Evolutionary conservation across 1,140 invertebrate species (phyloP).

Genomic region (Magallana ariakensis): DNA sequence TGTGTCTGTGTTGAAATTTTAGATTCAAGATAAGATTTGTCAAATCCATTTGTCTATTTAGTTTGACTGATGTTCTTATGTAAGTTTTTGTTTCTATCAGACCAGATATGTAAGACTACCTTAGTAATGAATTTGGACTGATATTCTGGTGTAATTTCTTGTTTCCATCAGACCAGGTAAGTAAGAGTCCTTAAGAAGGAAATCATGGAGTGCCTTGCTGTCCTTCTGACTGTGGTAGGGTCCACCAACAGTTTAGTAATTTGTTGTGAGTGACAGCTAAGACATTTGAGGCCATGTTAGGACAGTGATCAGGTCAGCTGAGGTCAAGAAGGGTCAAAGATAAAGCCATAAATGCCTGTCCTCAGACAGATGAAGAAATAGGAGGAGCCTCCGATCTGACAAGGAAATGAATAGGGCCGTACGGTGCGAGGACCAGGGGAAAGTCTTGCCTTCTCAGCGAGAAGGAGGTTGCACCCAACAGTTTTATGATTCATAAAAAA

Average conservation of each 20-base stretch:
- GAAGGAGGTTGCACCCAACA: not conserved
- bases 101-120: too few relatives aligned
- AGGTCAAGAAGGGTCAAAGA: constrained; percentile 4
- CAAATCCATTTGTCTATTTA: too few relatives aligned
- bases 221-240: not conserved
- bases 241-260: not conserved
- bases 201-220: too few relatives aligned
- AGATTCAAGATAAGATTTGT: too few relatives aligned
- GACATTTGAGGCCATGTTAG: not conserved
- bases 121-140: too few relatives aligned
- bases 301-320: constrained; percentile 20
- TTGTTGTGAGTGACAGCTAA: constrained; percentile 1
- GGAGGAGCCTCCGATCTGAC: not conserved
- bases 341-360: constrained; percentile 26
- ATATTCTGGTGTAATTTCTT: too few relatives aligned
- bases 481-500: not conserved
- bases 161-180: too few relatives aligned
- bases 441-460: not conserved
- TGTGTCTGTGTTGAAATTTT: too few relatives aligned
- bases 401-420: not conserved
- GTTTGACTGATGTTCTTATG: too few relatives aligned
- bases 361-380: constrained; percentile 12
- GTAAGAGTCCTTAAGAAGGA: too few relatives aligned
- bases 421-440: not conserved
- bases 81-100: too few relatives aligned